Percentiles rank a stretch among this genome's conserved stretches.
Evolutionary conservation across 2,797 vertebrate genomes (phyloP).

Genomic region (Typhlichthys eigenmanni): DNA sequence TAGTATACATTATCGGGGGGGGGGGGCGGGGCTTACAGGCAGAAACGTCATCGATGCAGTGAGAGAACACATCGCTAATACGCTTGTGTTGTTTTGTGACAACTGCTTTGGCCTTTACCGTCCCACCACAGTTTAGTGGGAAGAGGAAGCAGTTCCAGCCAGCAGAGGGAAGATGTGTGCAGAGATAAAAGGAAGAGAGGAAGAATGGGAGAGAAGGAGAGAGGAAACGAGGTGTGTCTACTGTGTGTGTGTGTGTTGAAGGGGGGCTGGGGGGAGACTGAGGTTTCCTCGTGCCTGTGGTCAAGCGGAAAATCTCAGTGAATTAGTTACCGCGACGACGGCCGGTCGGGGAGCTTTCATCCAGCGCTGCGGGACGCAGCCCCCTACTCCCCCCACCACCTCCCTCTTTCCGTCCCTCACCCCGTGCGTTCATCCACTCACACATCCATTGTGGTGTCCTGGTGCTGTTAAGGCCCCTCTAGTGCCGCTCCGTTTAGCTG

Average conservation of each 20-base stretch:
- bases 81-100: not conserved
- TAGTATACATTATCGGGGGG: too few species aligned
- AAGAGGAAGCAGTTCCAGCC: too few species aligned
- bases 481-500: slow-evolving; percentile 47
- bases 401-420: slow-evolving; percentile 5
- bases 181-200: not conserved
- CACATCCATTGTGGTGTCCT: slow-evolving; percentile 61
- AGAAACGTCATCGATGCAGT: too few species aligned
- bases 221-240: not conserved
- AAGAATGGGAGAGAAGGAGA: slow-evolving; percentile 5
- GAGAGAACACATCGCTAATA: not conserved
- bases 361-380: slow-evolving; percentile 61
- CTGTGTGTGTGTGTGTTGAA: slow-evolving; percentile 1
- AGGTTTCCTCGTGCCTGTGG: slow-evolving; percentile 80
- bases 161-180: not conserved
- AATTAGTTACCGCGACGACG: slow-evolving; percentile 81
- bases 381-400: slow-evolving; percentile 5
- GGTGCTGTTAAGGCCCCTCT: slow-evolving; percentile 13
- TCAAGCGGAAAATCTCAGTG: slow-evolving; percentile 84
- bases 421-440: slow-evolving; percentile 11
- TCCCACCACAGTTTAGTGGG: too few species aligned
- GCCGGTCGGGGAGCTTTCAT: slow-evolving; percentile 81
- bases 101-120: too few species aligned
- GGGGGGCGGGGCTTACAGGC: too few species aligned
- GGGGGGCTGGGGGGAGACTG: slow-evolving; percentile 30